Evolutionary conservation across 2,797 vertebrate genomes (phyloP), one percentile per base, ranked within the genome.

Genomic region (Spinibarbus caldwelli): DNA sequence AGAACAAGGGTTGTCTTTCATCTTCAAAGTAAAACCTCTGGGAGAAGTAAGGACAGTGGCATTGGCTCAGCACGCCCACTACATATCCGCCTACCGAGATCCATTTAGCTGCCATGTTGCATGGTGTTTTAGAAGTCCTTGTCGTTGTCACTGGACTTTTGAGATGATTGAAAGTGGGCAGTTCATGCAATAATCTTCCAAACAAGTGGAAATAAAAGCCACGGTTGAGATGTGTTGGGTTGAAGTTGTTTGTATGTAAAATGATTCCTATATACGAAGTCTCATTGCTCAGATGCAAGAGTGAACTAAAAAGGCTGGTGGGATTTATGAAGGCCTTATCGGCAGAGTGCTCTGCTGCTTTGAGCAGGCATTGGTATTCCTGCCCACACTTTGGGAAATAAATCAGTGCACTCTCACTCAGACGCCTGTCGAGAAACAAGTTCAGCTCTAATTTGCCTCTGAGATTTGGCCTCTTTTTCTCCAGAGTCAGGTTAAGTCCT

Each of bases 301-400:
- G 67, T 83, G 87, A 87, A 86, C 75, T 86, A 84, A 87, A 88
- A 87, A 85, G 82, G 89, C 79, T 88, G 89, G 81, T 70, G 80
- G 70, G 91, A 92, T 93, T 89, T 91, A 92, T 90, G 88, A 66
- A 85, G 91, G 85, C 90, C 93, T 92, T 90, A 89, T 90, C 85
- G 82, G 82, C 90, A 83, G 83, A 86, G 86, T 52, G 80, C 88
- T 89, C 82, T 86, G 82, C 88, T 88, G 92, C 92, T 93, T 93
- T 91, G 90, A 93, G 94, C 90, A 90, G 86, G 90, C 92, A 94
- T 95, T 95, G 90, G 92, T 95, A 95, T 95, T 95, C 94, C 90
- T 90, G 88, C 90, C 93, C 90, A 92, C 87, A 89, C 91, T 86
- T 87, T 62, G 84, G 88, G 86, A 89, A 90, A 92, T 91, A 93